Evolutionary conservation across 2,888 invertebrate species (phyloP).

Genomic region (Synanthedon formicaeformis): DNA sequence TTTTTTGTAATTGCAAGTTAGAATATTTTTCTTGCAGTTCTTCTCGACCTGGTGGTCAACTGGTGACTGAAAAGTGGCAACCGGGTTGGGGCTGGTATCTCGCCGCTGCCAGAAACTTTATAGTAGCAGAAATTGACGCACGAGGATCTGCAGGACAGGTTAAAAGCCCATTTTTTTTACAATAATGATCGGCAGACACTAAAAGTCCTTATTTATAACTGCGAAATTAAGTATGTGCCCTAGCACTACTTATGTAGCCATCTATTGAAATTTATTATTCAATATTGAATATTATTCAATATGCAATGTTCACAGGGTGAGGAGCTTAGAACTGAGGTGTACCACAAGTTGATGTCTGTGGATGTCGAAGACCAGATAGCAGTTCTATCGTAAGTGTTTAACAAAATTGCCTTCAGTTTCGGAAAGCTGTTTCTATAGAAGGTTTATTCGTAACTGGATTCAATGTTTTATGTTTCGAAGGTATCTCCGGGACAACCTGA

Average conservation of each 20-base stretch:
- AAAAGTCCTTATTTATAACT: too few relatives aligned
- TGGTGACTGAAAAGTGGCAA: constrained; percentile 84
- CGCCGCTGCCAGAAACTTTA: constrained; percentile 83
- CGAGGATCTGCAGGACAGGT: constrained; percentile 83
- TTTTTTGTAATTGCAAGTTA: too few relatives aligned
- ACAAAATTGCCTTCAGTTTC: not conserved
- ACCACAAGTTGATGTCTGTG: constrained; percentile 77
- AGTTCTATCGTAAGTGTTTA: constrained; percentile 68
- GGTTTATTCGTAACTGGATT: too few relatives aligned
- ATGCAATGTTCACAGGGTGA: constrained; percentile 74
- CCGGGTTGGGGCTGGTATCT: constrained; percentile 89
- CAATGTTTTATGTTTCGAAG: constrained; percentile 28
- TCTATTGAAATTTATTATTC: too few relatives aligned
- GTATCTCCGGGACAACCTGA: constrained; percentile 82
- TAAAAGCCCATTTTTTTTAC: too few relatives aligned
- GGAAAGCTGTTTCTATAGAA: not conserved
- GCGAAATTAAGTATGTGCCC: too few relatives aligned
- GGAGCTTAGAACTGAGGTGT: constrained; percentile 77
- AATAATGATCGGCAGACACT: too few relatives aligned
- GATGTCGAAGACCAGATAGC: constrained; percentile 85
- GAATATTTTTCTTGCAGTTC: constrained; percentile 22
- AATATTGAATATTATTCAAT: too few relatives aligned
- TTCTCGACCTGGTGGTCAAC: constrained; percentile 80
- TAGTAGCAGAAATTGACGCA: constrained; percentile 90
- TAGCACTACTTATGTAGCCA: too few relatives aligned